These are phyloP conservation scores for Caenorhabditis elegans DNA, from an alignment of 1,140 invertebrate genomes.

Conservation along the genomic window DNA sequence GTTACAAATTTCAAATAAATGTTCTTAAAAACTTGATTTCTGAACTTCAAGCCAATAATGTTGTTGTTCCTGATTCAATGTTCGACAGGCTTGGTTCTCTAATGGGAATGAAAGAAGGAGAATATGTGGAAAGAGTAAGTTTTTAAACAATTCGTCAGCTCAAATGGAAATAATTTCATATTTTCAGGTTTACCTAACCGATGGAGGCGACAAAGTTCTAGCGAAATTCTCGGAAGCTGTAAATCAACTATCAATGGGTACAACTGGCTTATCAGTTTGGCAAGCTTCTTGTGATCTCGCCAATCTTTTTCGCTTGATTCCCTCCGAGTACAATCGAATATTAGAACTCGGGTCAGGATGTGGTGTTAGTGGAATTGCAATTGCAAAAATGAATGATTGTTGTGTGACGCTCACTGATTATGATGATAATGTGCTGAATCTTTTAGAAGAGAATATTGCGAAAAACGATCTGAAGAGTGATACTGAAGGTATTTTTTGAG, in stretches of 20 bases:
- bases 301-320: not conserved
- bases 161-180: not conserved
- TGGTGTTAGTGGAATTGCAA: slow-evolving; percentile 21
- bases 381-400: not conserved
- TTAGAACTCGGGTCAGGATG: slow-evolving; percentile 43
- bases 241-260: slow-evolving; percentile 27
- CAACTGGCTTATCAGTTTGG: slow-evolving; percentile 44
- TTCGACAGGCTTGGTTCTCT: not conserved
- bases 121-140: not conserved
- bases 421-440: slow-evolving; percentile 33
- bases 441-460: slow-evolving; percentile 19
- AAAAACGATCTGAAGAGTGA: not conserved
- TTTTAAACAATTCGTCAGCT: not conserved
- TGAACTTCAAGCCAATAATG: not conserved
- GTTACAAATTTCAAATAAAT: not conserved
- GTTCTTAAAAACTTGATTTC: not conserved
- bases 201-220: not conserved
- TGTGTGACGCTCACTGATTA: slow-evolving; percentile 34
- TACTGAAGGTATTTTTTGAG: not conserved
- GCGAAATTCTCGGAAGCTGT: slow-evolving; percentile 1
- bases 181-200: not conserved
- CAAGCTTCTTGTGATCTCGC: slow-evolving; percentile 44
- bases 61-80: not conserved
- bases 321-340: not conserved
- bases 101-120: not conserved